Evolutionary conservation across 2,113 vertebrate species (phyloP).

Genomic region (Seriola rivoliana): DNA sequence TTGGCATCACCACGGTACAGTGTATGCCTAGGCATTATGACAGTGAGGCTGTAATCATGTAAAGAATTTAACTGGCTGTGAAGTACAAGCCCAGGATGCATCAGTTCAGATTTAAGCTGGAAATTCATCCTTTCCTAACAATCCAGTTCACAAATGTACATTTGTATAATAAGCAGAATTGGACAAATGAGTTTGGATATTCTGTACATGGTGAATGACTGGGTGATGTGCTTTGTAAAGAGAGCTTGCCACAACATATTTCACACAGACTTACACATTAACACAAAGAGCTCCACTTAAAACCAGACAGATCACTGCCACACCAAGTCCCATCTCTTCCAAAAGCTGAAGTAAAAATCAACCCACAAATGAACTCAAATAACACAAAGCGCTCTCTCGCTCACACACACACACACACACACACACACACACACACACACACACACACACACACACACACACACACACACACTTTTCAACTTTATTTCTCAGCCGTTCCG

Average conservation of each 20-base stretch:
- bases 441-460: conserved; percentile 3
- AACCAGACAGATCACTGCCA: conserved; percentile 15
- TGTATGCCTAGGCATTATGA: conserved; percentile 15
- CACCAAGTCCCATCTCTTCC: background rate
- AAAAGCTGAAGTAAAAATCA: conserved; percentile 1
- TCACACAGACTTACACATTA: background rate
- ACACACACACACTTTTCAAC: conserved; percentile 15
- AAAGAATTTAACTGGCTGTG: conserved; percentile 24
- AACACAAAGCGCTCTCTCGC: conserved; percentile 7
- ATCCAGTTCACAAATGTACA: background rate
- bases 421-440: background rate
- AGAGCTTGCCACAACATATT: conserved; percentile 20
- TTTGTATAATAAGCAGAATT: background rate
- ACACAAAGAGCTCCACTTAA: background rate
- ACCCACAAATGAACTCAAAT: conserved; percentile 15
- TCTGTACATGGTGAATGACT: background rate
- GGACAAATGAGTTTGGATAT: conserved; percentile 5
- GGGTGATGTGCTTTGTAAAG: conserved; percentile 18
- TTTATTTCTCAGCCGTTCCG: conserved; percentile 33
- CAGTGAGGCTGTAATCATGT: background rate
- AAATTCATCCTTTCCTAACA: background rate
- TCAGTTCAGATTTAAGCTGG: background rate
- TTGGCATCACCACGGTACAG: conserved; percentile 25
- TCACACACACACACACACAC: conserved; percentile 8
- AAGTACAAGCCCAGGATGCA: conserved; percentile 24